A percentile compares a stretch with the other conserved stretches of the same genome.
Conservation (phyloP, 2,888 invertebrate species). For the Steromphala cineraria region DNA sequence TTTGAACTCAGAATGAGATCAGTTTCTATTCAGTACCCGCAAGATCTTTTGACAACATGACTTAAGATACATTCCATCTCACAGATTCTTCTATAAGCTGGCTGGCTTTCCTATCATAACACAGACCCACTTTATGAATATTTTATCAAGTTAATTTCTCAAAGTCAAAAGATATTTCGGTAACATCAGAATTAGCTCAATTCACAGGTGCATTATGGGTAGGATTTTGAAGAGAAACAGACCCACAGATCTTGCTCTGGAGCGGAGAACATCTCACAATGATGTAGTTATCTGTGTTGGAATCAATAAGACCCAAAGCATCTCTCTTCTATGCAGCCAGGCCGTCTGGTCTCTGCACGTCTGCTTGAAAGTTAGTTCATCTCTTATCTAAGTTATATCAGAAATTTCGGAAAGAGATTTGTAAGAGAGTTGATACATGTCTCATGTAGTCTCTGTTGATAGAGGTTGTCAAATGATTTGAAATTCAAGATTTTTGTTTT, state of each 20-base stretch:
- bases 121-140: no score
- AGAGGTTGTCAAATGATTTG: slow-evolving; percentile 2
- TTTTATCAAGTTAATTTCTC: no score
- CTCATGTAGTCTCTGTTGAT: not conserved
- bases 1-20: no score
- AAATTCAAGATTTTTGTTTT: not conserved
- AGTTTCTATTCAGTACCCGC: no score
- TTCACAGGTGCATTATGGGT: no score
- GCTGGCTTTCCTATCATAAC: no score
- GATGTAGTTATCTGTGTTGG: not conserved
- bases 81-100: no score
- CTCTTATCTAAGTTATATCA: not conserved
- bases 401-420: not conserved
- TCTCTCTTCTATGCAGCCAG: not conserved
- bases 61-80: no score
- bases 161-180: no score
- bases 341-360: not conserved
- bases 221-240: no score
- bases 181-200: no score
- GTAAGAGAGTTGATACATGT: not conserved
- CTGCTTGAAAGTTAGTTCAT: not conserved
- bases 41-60: no score
- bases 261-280: not conserved
- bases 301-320: not conserved
- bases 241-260: not conserved